These are phyloP conservation scores for Brienomyrus longianalis DNA, from an alignment of 2,113 vertebrate genomes.

Conservation along the genomic window DNA sequence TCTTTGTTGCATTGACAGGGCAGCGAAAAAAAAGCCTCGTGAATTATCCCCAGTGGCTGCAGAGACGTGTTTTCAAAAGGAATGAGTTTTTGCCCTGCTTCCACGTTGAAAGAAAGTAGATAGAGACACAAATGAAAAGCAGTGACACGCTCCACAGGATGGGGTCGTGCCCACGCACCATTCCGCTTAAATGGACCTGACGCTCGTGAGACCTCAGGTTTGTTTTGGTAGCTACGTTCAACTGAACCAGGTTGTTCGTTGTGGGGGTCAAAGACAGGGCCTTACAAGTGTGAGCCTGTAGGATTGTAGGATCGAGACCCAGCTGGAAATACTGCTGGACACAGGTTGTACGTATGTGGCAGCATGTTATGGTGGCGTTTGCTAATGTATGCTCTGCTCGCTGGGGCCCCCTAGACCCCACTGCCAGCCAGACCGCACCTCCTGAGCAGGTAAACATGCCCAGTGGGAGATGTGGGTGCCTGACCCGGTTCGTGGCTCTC, in stretches of 20 bases:
- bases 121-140: slow-evolving; percentile 37
- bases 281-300: not conserved
- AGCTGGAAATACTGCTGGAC: not conserved
- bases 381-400: not conserved
- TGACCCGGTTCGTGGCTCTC: not conserved
- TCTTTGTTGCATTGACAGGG: slow-evolving; percentile 36
- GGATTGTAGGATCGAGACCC: not conserved
- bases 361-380: not conserved
- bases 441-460: not conserved
- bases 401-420: not conserved
- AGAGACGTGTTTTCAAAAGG: slow-evolving; percentile 28
- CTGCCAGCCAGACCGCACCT: not conserved
- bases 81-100: slow-evolving; percentile 1
- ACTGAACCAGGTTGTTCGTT: not conserved
- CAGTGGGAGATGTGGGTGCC: not conserved
- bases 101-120: slow-evolving; percentile 25
- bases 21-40: slow-evolving; percentile 13
- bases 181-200: slow-evolving; percentile 28
- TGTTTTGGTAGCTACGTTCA: not conserved
- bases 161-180: slow-evolving; percentile 41
- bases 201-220: not conserved
- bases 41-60: slow-evolving; percentile 29
- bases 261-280: not conserved
- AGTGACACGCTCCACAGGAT: slow-evolving; percentile 42
- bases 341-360: not conserved